Conservation (phyloP, 2,113 vertebrate species). For the Anguilla rostrata region DNA sequence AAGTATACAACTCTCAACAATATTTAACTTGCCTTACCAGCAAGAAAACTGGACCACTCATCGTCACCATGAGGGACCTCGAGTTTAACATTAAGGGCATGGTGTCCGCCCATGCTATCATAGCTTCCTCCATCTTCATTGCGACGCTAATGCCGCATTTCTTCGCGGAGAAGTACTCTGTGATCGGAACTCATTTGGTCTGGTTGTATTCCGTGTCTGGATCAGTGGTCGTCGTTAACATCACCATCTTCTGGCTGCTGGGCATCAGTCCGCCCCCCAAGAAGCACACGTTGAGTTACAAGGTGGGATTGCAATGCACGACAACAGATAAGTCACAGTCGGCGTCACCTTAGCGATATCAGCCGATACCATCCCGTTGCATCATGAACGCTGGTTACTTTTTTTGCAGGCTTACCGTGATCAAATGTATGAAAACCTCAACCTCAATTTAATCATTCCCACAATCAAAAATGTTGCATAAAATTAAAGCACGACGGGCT, state of each 20-base stretch:
- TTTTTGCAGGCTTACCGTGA: too few species aligned
- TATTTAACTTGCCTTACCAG: not conserved
- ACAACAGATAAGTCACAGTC: too few species aligned
- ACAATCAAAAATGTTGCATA: too few species aligned
- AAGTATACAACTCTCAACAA: not conserved
- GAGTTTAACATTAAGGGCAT: conserved; percentile 81
- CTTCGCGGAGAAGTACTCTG: conserved; percentile 77
- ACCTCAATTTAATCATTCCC: too few species aligned
- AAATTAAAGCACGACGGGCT: too few species aligned
- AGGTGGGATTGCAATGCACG: conserved; percentile 68
- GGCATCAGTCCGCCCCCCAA: conserved; percentile 76
- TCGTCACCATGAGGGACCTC: conserved; percentile 77
- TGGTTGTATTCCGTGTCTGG: conserved; percentile 84
- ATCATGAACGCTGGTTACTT: too few species aligned
- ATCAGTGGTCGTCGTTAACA: conserved; percentile 70
- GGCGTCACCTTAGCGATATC: too few species aligned
- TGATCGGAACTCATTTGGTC: conserved; percentile 80
- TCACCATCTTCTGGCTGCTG: conserved; percentile 77
- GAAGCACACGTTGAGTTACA: conserved; percentile 80
- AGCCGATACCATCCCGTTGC: too few species aligned
- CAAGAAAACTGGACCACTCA: not conserved
- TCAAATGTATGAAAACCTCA: too few species aligned
- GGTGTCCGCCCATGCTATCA: conserved; percentile 76
- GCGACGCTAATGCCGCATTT: conserved; percentile 71
- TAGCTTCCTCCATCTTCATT: conserved; percentile 70